These are phyloP conservation scores for Campopleginae sp. DNA, from an alignment of 2,888 invertebrate genomes.

Conservation along the genomic window DNA sequence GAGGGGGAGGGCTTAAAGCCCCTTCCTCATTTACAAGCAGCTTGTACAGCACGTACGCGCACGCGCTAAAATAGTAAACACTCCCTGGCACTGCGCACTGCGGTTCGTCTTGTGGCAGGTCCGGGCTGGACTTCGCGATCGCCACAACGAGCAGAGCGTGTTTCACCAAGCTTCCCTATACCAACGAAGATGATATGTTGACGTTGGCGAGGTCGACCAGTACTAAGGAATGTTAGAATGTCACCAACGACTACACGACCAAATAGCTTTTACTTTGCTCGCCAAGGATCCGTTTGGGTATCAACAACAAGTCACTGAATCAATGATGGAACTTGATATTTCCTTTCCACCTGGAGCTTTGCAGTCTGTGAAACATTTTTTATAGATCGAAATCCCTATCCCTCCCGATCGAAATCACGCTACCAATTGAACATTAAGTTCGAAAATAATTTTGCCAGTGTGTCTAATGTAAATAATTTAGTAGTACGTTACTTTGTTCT, in stretches of 20 bases:
- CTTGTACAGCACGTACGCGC: constrained; percentile 72
- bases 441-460: background rate
- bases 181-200: constrained; percentile 45
- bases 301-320: background rate
- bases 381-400: background rate
- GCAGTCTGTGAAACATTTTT: background rate
- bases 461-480: background rate
- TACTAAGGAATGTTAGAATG: constrained; percentile 36
- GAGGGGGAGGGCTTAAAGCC: constrained; percentile 58
- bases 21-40: constrained; percentile 67
- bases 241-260: constrained; percentile 10
- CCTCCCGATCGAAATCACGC: no score
- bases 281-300: background rate
- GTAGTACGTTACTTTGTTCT: background rate
- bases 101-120: constrained; percentile 82
- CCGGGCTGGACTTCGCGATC: constrained; percentile 74
- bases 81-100: constrained; percentile 82
- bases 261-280: constrained; percentile 10
- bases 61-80: constrained; percentile 82
- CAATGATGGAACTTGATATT: background rate
- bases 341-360: background rate
- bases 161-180: constrained; percentile 9
- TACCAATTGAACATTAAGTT: background rate
- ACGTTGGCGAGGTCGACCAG: constrained; percentile 43
- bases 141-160: constrained; percentile 56